phyloP scores from a whole-genome alignment of 2,888 invertebrate species.

The Drosophila nr. fundita region DNA sequence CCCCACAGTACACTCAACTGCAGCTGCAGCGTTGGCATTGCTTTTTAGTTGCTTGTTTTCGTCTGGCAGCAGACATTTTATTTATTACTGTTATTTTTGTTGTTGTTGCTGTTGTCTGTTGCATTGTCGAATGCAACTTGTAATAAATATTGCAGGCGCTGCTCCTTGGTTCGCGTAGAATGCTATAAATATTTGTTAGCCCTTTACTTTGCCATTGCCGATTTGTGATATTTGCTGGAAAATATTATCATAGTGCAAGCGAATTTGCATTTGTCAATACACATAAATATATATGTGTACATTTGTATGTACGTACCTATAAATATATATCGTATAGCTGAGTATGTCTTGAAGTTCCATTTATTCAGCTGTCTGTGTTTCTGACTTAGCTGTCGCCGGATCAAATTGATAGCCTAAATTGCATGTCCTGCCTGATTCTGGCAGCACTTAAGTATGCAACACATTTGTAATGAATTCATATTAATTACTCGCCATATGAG shows the following conservation, averaged over 20 bases:
- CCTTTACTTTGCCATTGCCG: conserved; percentile 70
- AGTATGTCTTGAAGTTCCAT: conserved; percentile 15
- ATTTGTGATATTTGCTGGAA: conserved; percentile 77
- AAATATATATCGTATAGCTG: conserved; percentile 2
- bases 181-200: conserved; percentile 76
- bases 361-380: conserved; percentile 15
- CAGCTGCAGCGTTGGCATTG: conserved; percentile 26
- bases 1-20: conserved; percentile 2
- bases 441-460: conserved; percentile 57
- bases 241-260: conserved; percentile 62
- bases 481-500: conserved; percentile 65
- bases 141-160: conserved; percentile 73
- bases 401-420: conserved; percentile 44
- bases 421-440: conserved; percentile 24
- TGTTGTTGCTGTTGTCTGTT: conserved; percentile 37
- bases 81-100: conserved; percentile 22
- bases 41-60: conserved; percentile 60
- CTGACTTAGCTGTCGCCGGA: conserved; percentile 9
- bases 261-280: conserved; percentile 53
- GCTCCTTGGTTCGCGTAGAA: conserved; percentile 46
- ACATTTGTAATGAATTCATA: conserved; percentile 70
- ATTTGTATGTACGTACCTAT: not conserved
- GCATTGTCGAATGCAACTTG: conserved; percentile 66
- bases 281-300: conserved; percentile 10
- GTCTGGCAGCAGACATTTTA: conserved; percentile 58